Base-by-base conservation (phyloP, 1,140 invertebrate genomes). In the Onthophagus taurus region DNA sequence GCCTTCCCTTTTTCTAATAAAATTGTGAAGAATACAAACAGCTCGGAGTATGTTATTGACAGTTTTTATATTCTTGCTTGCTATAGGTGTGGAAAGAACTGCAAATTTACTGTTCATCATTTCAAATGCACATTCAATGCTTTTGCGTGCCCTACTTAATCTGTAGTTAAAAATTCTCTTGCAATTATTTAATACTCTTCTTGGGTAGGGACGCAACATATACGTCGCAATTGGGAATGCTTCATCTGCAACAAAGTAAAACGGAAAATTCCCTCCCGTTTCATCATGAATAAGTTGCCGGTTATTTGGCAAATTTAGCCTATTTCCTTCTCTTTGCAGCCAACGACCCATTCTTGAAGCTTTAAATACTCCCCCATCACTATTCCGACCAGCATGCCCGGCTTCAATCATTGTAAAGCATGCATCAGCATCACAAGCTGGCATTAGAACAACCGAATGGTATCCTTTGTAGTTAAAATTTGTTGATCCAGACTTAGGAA, bases 381-480 rank as follows among this genome's bases (percentile, higher is more conserved):
- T 35, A 37, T 61, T 51, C 37, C 54, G 57, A 23, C 67, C 68
- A 47, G 54, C 60, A 29, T 60, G 57, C 14, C 67, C 68, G 29
- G 71, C 56, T 56, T 64, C 63, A 23, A 69, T 51, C 38, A 50
- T 47, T 36, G 59, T 54, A 49, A 71, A 69, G 31, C 48, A 56
- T 38, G 60, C 63, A 31, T 62, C 52, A 19, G 65, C 61, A 58
- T 71, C 67, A 11, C 51, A 56, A 20, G 62, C 37, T n/a, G 65
- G 67, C 42, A 71, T 47, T 18, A 72, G 44, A 19, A 72, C 64
- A 23, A 64, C 56, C 47, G 58, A 65, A 48, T 57, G 60, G 47
- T 46, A 49, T 37, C 54, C 50, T 52, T 70, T 70, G 39, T 71
- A 62, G 52, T 70, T 72, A 20, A 57, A 67, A 54, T 51, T 69